These are phyloP conservation scores for Serripes groenlandicus DNA, from an alignment of 2,888 invertebrate species.

Conservation along the genomic window DNA sequence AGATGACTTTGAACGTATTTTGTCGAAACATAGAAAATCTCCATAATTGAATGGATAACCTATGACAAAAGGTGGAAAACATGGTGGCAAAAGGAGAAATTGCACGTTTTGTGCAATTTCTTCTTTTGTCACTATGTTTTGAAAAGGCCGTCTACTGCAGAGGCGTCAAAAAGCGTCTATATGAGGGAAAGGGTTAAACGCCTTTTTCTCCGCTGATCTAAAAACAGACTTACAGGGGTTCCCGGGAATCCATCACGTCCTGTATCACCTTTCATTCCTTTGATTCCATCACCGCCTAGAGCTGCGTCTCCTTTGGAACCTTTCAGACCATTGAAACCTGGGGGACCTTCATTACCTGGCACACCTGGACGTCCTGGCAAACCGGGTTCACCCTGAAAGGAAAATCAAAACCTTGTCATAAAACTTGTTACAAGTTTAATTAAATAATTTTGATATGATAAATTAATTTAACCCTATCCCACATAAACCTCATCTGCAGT, in stretches of 20 bases:
- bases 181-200: background rate
- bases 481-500: background rate
- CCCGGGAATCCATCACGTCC: conserved; percentile 77
- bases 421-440: background rate
- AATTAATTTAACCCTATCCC: background rate
- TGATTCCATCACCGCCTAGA: conserved; percentile 85
- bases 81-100: background rate
- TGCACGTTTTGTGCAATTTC: background rate
- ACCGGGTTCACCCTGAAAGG: conserved; percentile 76
- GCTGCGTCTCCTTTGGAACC: conserved; percentile 88
- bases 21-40: too few species aligned
- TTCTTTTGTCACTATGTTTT: background rate
- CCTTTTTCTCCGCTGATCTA: too few species aligned
- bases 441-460: background rate
- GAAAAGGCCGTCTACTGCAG: background rate
- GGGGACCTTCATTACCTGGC: conserved; percentile 79
- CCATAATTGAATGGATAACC: too few species aligned
- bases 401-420: background rate
- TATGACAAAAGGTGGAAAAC: background rate
- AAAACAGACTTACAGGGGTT: conserved; percentile 73
- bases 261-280: conserved; percentile 85
- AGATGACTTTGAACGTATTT: too few species aligned
- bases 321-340: conserved; percentile 79
- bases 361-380: conserved; percentile 81
- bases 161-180: too few species aligned